Conservation (phyloP, 2,113 vertebrate species). For the zebrafish (Danio rerio) region DNA sequence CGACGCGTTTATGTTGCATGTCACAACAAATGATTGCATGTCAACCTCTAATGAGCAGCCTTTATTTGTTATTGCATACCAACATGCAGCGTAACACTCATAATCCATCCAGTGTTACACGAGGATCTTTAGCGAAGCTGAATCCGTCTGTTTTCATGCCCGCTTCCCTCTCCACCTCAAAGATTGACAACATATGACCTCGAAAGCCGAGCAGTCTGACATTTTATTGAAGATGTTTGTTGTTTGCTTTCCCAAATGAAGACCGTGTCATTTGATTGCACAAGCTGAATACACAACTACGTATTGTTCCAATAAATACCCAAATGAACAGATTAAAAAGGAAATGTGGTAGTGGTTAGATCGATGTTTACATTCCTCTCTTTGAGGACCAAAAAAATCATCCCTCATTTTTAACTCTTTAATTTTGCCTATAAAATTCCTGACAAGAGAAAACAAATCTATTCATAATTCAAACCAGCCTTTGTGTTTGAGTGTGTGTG, state of each 20-base stretch:
- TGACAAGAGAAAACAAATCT: not conserved
- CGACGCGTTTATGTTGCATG: not conserved
- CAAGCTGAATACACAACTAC: slow-evolving; percentile 71
- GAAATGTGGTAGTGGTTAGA: slow-evolving; percentile 67
- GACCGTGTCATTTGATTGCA: slow-evolving; percentile 65
- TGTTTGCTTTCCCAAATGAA: slow-evolving; percentile 69
- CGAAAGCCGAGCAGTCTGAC: slow-evolving; percentile 38
- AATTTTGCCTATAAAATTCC: slow-evolving; percentile 12
- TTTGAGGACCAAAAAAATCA: not conserved
- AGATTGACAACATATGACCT: slow-evolving; percentile 51
- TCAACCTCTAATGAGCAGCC: not conserved
- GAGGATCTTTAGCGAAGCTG: not conserved
- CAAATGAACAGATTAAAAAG: slow-evolving; percentile 73
- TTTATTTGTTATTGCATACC: slow-evolving; percentile 29
- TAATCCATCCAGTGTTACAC: not conserved
- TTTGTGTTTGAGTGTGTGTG: slow-evolving; percentile 5
- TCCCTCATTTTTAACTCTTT: slow-evolving; percentile 39
- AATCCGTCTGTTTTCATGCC: slow-evolving; percentile 18
- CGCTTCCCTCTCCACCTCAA: not conserved
- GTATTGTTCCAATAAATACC: slow-evolving; percentile 73
- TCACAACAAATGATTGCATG: not conserved
- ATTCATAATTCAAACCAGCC: slow-evolving; percentile 71
- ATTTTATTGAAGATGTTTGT: slow-evolving; percentile 62
- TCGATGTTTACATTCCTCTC: slow-evolving; percentile 73
- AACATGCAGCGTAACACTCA: not conserved